Evolutionary conservation across 2,797 vertebrate genomes (phyloP).

Genomic region (Taenioides sp.): DNA sequence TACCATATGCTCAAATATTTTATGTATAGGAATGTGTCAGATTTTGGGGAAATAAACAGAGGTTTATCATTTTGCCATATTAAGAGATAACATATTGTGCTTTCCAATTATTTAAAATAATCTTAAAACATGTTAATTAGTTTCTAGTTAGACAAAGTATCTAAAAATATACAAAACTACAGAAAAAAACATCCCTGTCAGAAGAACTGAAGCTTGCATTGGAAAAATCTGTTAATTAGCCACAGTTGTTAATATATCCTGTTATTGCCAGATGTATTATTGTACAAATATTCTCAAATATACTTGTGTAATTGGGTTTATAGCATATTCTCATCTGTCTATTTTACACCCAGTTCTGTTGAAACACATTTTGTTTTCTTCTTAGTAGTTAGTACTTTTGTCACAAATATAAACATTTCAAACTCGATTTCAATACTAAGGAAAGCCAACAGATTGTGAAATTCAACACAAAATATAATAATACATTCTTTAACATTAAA

Average conservation of each 20-base stretch:
- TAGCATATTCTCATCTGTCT: too few relatives aligned
- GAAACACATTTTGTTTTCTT: background rate
- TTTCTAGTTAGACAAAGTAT: background rate
- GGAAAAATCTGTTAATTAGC: background rate
- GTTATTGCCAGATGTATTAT: background rate
- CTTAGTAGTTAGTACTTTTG: background rate
- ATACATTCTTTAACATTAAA: too few relatives aligned
- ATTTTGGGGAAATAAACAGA: constrained; percentile 10
- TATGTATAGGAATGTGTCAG: too few relatives aligned
- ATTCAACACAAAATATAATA: too few relatives aligned
- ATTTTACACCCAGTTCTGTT: background rate
- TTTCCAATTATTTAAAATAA: background rate
- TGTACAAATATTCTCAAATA: background rate
- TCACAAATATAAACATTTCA: too few relatives aligned
- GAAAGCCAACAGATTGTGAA: too few relatives aligned
- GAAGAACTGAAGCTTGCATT: background rate
- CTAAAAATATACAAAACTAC: background rate
- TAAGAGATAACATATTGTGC: constrained; percentile 1
- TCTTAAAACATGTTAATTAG: constrained; percentile 3
- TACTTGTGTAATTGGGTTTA: too few relatives aligned
- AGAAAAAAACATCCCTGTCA: background rate
- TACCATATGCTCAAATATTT: constrained; percentile 9
- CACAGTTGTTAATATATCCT: background rate
- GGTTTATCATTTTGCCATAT: background rate
- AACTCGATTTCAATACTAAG: too few relatives aligned